Percentiles rank a stretch among this genome's conserved stretches.
Conservation (phyloP, 1,140 invertebrate genomes). For the Drosophila serrata region DNA sequence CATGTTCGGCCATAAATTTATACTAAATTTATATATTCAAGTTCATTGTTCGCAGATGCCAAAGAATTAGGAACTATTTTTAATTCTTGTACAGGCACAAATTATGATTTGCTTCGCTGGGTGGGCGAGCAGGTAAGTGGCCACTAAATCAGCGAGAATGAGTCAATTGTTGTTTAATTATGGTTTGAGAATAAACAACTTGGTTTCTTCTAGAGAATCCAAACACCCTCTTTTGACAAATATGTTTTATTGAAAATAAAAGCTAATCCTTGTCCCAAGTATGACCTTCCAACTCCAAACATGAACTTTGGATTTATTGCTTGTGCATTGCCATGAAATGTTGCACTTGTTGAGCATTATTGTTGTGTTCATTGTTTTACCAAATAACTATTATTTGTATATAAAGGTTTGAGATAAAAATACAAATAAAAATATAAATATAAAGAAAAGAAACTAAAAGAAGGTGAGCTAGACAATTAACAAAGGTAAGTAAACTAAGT, state of each 20-base stretch:
- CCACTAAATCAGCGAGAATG: conserved; percentile 1
- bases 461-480: conserved; percentile 7
- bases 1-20: conserved; percentile 1
- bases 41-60: conserved; percentile 61
- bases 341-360: conserved; percentile 4
- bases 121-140: conserved; percentile 31
- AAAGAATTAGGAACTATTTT: conserved; percentile 50
- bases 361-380: conserved; percentile 49
- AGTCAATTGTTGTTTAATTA: not conserved
- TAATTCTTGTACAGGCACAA: not conserved
- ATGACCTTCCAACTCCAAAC: not conserved
- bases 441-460: not conserved
- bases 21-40: conserved; percentile 63
- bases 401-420: not conserved
- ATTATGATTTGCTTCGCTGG: conserved; percentile 4
- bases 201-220: too few relatives aligned
- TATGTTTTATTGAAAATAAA: not conserved
- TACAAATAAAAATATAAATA: not conserved
- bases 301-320: not conserved
- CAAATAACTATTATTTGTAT: conserved; percentile 38
- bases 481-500: conserved; percentile 2
- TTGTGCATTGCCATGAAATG: conserved; percentile 18
- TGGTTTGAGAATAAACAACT: too few relatives aligned
- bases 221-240: not conserved
- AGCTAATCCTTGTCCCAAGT: too few relatives aligned